Evolutionary conservation across 2,797 vertebrate genomes (phyloP).

Genomic region (Smutsia temminckii): DNA sequence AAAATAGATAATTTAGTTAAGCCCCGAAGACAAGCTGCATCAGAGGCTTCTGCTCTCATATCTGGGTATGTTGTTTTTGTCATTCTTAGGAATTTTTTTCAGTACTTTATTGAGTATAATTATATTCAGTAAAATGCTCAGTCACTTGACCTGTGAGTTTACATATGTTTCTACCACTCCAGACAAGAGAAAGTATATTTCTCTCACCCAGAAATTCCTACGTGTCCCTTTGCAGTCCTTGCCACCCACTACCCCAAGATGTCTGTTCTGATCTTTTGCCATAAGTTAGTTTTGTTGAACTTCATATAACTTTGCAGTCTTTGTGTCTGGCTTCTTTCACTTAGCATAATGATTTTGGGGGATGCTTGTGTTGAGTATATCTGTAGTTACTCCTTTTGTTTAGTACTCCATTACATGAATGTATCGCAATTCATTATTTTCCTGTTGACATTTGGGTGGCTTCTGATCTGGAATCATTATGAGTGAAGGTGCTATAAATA

Average conservation of each 20-base stretch:
- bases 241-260: background rate
- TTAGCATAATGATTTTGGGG: background rate
- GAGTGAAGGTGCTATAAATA: background rate
- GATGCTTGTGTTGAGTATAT: background rate
- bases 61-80: conserved; percentile 84
- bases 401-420: background rate
- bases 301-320: background rate
- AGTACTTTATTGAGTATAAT: background rate
- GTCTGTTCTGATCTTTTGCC: background rate
- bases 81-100: background rate
- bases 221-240: background rate
- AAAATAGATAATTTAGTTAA: conserved; percentile 84
- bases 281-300: background rate
- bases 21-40: conserved; percentile 80
- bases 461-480: conserved; percentile 5
- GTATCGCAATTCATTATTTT: background rate
- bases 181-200: background rate
- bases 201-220: background rate
- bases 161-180: background rate
- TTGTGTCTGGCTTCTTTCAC: background rate
- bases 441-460: background rate
- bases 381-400: background rate
- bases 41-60: conserved; percentile 79
- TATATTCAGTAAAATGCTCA: background rate
- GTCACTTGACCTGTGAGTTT: background rate